Evolutionary conservation across 2,888 invertebrate species (phyloP).

Genomic region (Nowickia ferox): DNA sequence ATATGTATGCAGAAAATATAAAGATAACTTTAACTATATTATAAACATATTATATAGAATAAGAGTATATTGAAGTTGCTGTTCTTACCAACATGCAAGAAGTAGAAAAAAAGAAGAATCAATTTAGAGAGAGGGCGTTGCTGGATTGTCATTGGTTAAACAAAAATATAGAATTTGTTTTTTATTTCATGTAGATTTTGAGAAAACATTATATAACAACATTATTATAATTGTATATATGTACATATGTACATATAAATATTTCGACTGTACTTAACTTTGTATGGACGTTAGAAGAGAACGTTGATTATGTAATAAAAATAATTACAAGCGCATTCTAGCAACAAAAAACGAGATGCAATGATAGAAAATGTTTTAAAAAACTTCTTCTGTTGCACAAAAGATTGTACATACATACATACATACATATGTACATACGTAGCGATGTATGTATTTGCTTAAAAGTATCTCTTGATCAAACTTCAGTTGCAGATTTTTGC

Average conservation of each 20-base stretch:
- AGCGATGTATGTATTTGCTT: neutral
- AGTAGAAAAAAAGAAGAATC: constrained; percentile 23
- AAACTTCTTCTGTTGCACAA: constrained; percentile 9
- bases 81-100: constrained; percentile 38
- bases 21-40: constrained; percentile 24
- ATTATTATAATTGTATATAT: constrained; percentile 21
- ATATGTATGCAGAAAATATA: neutral
- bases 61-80: constrained; percentile 32
- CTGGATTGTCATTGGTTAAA: constrained; percentile 64
- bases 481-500: constrained; percentile 22
- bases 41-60: neutral
- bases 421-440: no score
- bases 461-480: constrained; percentile 19
- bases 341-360: constrained; percentile 3
- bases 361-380: constrained; percentile 14
- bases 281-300: constrained; percentile 6
- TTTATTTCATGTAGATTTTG: constrained; percentile 11
- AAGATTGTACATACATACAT: neutral
- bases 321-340: constrained; percentile 47
- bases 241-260: constrained; percentile 21
- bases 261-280: constrained; percentile 38
- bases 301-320: constrained; percentile 56
- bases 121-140: constrained; percentile 67
- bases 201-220: constrained; percentile 49
- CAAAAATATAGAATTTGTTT: constrained; percentile 13